These are phyloP conservation scores for Jacana jacana DNA, from an alignment of 2,113 vertebrate genomes.

Conservation along the genomic window DNA sequence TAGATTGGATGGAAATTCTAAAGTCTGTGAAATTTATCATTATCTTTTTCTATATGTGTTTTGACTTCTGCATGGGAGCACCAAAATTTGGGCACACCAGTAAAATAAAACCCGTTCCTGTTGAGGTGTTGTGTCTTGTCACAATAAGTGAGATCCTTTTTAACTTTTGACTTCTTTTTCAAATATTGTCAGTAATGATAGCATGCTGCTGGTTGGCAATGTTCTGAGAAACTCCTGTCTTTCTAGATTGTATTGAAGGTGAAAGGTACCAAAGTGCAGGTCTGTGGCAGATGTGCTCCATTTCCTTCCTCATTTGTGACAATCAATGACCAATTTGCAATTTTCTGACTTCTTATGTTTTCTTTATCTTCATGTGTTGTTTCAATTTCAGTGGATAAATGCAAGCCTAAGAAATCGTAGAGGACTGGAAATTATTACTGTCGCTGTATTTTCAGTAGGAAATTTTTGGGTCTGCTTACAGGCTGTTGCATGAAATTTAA, in stretches of 20 bases:
- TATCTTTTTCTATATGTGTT: background rate
- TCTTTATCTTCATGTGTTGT: background rate
- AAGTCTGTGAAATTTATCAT: background rate
- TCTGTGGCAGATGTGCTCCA: background rate
- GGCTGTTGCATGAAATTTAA: background rate
- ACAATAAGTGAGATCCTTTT: rapidly evolving
- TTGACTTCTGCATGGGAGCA: background rate
- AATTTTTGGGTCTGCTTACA: background rate
- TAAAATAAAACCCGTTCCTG: background rate
- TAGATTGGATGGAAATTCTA: background rate
- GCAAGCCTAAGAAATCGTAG: background rate
- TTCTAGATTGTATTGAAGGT: background rate
- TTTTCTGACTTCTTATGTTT: background rate
- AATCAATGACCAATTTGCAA: background rate
- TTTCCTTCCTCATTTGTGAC: background rate
- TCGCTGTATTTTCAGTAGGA: background rate
- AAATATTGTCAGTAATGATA: background rate
- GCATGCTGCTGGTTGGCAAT: background rate
- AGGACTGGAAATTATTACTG: background rate
- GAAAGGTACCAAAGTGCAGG: background rate
- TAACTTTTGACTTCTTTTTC: background rate
- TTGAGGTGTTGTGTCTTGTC: background rate
- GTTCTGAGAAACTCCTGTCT: background rate
- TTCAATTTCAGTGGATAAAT: background rate
- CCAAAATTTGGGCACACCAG: background rate